These are phyloP conservation scores for Monarcha castaneiventris DNA, from an alignment of 2,113 vertebrate genomes.

Conservation along the genomic window DNA sequence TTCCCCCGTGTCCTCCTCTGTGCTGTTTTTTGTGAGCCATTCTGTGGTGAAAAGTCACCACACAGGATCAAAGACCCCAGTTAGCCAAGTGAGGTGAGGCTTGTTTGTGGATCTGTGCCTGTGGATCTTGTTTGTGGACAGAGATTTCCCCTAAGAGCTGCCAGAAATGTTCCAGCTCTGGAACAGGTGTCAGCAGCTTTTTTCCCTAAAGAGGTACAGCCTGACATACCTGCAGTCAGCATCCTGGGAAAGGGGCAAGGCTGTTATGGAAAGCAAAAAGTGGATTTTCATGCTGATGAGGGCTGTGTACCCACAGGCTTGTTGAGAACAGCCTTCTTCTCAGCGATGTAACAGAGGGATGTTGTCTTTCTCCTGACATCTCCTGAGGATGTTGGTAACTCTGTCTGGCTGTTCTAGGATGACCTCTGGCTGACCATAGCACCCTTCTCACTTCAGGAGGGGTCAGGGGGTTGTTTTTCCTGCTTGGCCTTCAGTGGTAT, in stretches of 20 bases:
- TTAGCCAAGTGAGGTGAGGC: not conserved
- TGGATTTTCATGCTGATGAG: not conserved
- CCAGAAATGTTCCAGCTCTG: not conserved
- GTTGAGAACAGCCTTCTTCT: not conserved
- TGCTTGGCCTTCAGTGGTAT: not conserved
- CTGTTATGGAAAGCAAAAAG: not conserved
- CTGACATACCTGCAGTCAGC: not conserved
- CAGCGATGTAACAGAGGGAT: not conserved
- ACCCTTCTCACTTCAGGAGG: not conserved
- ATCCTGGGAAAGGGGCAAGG: not conserved
- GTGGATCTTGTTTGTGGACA: too few species aligned
- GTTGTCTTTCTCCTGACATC: not conserved
- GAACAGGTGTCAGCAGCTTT: not conserved
- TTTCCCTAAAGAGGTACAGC: not conserved
- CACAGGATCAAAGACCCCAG: not conserved
- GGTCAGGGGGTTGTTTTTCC: not conserved
- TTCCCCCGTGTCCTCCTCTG: not conserved
- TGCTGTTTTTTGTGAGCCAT: not conserved
- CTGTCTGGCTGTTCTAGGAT: not conserved
- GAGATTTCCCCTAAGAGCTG: not conserved
- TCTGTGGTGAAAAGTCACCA: not conserved
- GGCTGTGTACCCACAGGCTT: not conserved
- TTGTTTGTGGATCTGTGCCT: not conserved
- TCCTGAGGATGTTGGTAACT: not conserved
- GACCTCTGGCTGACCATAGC: not conserved